phyloP scores from a whole-genome alignment of 2,888 invertebrate genomes.

The Pollenia griseotomentosa region DNA sequence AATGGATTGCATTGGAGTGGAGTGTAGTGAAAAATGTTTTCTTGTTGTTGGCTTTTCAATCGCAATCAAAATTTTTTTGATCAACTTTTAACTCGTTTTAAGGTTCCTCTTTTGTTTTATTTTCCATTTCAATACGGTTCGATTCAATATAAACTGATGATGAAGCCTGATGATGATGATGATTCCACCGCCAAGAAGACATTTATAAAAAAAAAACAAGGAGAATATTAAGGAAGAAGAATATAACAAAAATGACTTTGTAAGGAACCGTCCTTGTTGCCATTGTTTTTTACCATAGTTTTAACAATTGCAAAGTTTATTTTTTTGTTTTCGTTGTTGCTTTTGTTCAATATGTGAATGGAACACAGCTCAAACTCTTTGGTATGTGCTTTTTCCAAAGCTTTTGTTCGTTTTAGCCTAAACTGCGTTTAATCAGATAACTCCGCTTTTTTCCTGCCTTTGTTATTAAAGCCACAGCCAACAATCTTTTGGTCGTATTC shows the following conservation, averaged over 20 bases:
- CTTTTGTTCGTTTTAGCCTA: conserved; percentile 71
- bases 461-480: conserved; percentile 52
- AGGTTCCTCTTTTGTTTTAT: conserved; percentile 39
- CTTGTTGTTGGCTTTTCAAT: conserved; percentile 69
- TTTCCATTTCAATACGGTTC: conserved; percentile 18
- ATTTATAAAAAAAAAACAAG: conserved; percentile 2
- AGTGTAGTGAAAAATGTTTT: conserved; percentile 55
- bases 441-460: conserved; percentile 65
- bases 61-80: conserved; percentile 75
- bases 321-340: conserved; percentile 26
- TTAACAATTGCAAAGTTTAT: conserved; percentile 61
- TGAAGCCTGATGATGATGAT: conserved; percentile 53
- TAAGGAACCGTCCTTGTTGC: conserved; percentile 72
- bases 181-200: conserved; percentile 71
- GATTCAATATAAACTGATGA: conserved; percentile 58
- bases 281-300: conserved; percentile 72
- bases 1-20: conserved; percentile 24
- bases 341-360: conserved; percentile 58
- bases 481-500: conserved; percentile 55
- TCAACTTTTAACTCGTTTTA: conserved; percentile 62
- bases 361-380: conserved; percentile 39
- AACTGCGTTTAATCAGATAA: conserved; percentile 78
- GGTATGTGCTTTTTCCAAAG: conserved; percentile 25
- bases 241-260: conserved; percentile 66
- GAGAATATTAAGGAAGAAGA: conserved; percentile 25